Evolutionary conservation across 2,888 invertebrate species (phyloP), one percentile per base, ranked within the genome.

Genomic region (Andrena bucephala): DNA sequence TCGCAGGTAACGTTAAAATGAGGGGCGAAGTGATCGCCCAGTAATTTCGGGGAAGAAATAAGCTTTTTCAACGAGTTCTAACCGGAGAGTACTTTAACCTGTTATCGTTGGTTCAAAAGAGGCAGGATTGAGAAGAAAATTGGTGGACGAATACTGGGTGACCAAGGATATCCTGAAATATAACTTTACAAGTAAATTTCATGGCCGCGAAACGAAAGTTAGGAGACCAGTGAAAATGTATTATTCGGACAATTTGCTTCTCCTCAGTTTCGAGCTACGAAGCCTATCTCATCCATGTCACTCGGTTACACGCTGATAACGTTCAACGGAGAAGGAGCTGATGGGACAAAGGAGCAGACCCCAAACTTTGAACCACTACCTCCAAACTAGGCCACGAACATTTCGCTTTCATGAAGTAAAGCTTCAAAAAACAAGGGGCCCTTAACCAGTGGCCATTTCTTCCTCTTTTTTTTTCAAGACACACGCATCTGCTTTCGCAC

Each of bases 171-270:
- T 68, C 6, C n/a, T 6, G 20, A 31, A 10, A 69, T 36, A 33
- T 24, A 54, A 27, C 42, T 65, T 16, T 8, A 13, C 42, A 20
- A n/a, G 59, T 59, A 54, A 78, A 78, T 73, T 75, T 82, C 50
- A 54, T 59, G 59, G 60, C 68, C 69, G 13, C 16, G 59, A 24
- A 69, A 59, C 60, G 68, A 82, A 84, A 66, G 65, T 74, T 71
- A 42, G 71, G 13, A 24, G 68, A 80, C 48, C 42, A 31, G 48
- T 57, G 77, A 24, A 77, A 80, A 85, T 54, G 73, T 75, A 65
- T 86, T 72, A 86, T 33, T 54, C 60, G 42, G 33, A n/a, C 74
- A 86, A 86, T 86, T 86, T 85, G 62, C 73, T 59, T n/a, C 16
- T n/a, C n/a, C 57, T 60, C 8, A 54, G 70, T 31, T 13, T 50